Evolutionary conservation across 53 echinoderm and acorn worm species (phyloP).

Genomic region (Patiria pectinifera): DNA sequence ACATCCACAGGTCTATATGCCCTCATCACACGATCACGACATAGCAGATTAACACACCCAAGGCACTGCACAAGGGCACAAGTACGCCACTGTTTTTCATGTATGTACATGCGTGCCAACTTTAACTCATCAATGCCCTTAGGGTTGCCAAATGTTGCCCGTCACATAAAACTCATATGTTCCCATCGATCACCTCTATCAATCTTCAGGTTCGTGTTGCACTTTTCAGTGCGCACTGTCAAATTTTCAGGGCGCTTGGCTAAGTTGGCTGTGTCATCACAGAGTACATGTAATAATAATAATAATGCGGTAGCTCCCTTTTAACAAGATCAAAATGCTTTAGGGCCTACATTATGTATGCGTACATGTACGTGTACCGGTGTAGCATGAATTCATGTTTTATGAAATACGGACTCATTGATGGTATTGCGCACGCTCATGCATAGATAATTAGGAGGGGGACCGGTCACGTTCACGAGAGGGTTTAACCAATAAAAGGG

Average conservation of each 20-base stretch:
- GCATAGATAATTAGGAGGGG: too few relatives aligned
- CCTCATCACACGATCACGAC: background rate
- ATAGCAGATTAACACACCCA: background rate
- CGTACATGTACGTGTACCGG: too few relatives aligned
- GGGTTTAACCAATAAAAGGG: too few relatives aligned
- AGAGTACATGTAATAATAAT: background rate
- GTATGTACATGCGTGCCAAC: background rate
- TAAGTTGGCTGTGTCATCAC: background rate
- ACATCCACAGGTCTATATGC: too few relatives aligned
- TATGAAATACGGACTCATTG: too few relatives aligned
- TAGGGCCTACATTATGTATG: too few relatives aligned
- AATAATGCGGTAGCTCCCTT: too few relatives aligned
- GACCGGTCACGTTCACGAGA: too few relatives aligned
- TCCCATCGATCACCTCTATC: background rate
- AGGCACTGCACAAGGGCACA: background rate
- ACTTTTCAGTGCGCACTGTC: background rate
- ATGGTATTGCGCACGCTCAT: too few relatives aligned
- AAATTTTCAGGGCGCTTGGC: too few relatives aligned
- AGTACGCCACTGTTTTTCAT: background rate
- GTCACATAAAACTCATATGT: background rate
- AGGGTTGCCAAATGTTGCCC: background rate
- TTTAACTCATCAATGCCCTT: background rate
- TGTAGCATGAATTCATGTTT: too few relatives aligned
- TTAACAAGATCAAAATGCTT: too few relatives aligned
- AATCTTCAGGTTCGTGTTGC: background rate